Evolutionary conservation across 30 jellyfish, hydroid and myxozoan genomes (phyloP), one percentile per base, ranked within the genome.

Genomic region (Hydra vulgaris): DNA sequence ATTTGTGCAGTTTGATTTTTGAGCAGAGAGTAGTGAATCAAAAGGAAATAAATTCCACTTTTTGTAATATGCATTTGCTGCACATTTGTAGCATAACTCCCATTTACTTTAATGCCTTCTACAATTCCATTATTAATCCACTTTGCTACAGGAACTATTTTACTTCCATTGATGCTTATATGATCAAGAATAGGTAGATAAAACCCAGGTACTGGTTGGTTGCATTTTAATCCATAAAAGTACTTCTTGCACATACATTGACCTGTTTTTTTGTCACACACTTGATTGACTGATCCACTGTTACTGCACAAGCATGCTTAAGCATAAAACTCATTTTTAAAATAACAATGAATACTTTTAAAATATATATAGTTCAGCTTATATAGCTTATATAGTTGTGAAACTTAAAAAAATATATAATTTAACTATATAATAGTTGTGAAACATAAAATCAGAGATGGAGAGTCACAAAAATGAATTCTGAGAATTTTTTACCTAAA

Each of bases 241-340:
- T 73, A 78, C 0, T 85, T 79, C 66, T 77, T 69, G 73, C 97
- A 89, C 74, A 73, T 82, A 83, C 97, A 89, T 23, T 83, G 94
- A 0, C 96, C 96, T 7, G 90, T 78, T 55, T 78, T 79, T 81
- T 88, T 88, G 18, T 88, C 95, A 40, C 96, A 88, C 52, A 79
- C 74, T 7, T 54, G 74, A 81, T 81, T 67, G 21, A 71, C 7
- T 27, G 96, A 88, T 23, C 96, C 96, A 15, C 96, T 94, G 19
- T 81, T 72, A 81, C 89, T 88, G 70, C 96, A 88, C 0, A 77
- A 79, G 81, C 96, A 88, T 0, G 96, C 96, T 88, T 75, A 7
- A 76, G 81, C 17, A 79, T 21, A 66, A 80, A 22, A 18, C 0
- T 21, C 5, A 69, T 71, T 15, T 23, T 23, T 20, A 15, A 61